Percentiles rank a stretch among this genome's conserved stretches.
Evolutionary conservation across 2,113 vertebrate genomes (phyloP).

Genomic region (Poecilia latipinna): DNA sequence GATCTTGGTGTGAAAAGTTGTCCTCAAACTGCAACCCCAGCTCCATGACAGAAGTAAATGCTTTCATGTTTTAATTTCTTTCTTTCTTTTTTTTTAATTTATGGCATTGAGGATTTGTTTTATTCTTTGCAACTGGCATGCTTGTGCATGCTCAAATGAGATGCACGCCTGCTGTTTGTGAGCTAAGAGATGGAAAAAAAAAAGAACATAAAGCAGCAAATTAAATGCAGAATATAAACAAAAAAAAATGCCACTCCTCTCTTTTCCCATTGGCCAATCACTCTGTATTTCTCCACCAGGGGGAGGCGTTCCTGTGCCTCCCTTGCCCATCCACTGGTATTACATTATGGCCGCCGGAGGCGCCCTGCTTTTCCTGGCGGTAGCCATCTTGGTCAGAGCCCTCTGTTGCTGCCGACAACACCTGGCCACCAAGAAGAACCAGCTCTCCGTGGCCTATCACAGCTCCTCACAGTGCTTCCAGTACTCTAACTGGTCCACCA

Average conservation of each 20-base stretch:
- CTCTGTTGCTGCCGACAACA: conserved; percentile 97
- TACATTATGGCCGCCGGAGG: conserved; percentile 98
- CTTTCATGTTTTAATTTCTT: conserved; percentile 59
- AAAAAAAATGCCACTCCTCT: conserved; percentile 51
- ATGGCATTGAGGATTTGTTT: conserved; percentile 62
- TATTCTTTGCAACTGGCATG: conserved; percentile 73
- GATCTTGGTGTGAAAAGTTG: conserved; percentile 77
- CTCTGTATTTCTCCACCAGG: conserved; percentile 98
- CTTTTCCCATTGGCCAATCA: conserved; percentile 88
- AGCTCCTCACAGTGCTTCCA: conserved; percentile 97
- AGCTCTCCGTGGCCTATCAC: conserved; percentile 98
- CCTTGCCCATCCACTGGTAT: conserved; percentile 99
- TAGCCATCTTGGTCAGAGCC: conserved; percentile 93
- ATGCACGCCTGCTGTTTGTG: conserved; percentile 68
- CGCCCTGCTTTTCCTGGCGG: conserved; percentile 94
- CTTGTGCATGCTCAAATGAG: conserved; percentile 73
- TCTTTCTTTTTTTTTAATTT: conserved; percentile 19
- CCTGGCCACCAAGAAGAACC: conserved; percentile 98
- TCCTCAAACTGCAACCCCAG: conserved; percentile 54
- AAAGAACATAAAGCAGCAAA: conserved; percentile 29
- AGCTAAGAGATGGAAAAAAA: conserved; percentile 34
- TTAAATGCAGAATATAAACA: conserved; percentile 45
- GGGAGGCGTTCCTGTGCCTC: conserved; percentile 95
- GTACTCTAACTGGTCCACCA: conserved; percentile 88
- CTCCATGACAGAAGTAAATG: conserved; percentile 61